Percentiles rank a stretch among this genome's conserved stretches.
phyloP scores from a whole-genome alignment of 2,113 vertebrate species.

The rat (Rattus norvegicus) region DNA sequence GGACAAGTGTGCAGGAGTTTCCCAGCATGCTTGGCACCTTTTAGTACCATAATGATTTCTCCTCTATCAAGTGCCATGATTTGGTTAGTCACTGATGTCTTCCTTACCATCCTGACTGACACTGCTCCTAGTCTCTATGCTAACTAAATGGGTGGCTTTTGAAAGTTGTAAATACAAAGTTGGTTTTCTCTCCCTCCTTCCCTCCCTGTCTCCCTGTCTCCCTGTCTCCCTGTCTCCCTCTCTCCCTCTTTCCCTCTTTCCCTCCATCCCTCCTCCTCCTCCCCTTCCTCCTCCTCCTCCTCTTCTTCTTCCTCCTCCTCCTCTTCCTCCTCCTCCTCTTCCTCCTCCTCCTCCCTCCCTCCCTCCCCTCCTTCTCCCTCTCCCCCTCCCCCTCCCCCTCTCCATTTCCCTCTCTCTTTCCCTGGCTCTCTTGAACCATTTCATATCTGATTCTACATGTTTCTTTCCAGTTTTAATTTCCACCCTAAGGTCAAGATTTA shows the following conservation, averaged over 20 bases:
- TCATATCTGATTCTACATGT: neutral
- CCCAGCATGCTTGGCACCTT: neutral
- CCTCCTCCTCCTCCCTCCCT: no score
- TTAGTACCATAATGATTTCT: neutral
- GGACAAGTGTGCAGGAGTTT: neutral
- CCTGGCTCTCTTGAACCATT: neutral
- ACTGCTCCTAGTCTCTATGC: neutral
- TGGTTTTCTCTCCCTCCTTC: neutral
- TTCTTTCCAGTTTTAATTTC: conserved; percentile 6
- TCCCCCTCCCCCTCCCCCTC: no score
- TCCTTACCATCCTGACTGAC: neutral
- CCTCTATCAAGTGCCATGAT: neutral
- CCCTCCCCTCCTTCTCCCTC: no score
- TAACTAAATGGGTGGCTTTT: conserved; percentile 29
- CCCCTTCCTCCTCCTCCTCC: no score
- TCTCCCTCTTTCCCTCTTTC: no score
- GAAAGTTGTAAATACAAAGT: conserved; percentile 50
- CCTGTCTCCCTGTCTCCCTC: no score
- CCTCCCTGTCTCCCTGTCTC: no score
- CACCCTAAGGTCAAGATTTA: neutral
- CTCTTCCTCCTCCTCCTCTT: no score
- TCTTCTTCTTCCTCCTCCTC: no score
- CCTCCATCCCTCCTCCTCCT: no score
- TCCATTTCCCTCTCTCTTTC: no score
- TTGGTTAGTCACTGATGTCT: conserved; percentile 49